Conservation (phyloP, 2,797 vertebrate genomes). For the Helicolenus hilgendorfi region DNA sequence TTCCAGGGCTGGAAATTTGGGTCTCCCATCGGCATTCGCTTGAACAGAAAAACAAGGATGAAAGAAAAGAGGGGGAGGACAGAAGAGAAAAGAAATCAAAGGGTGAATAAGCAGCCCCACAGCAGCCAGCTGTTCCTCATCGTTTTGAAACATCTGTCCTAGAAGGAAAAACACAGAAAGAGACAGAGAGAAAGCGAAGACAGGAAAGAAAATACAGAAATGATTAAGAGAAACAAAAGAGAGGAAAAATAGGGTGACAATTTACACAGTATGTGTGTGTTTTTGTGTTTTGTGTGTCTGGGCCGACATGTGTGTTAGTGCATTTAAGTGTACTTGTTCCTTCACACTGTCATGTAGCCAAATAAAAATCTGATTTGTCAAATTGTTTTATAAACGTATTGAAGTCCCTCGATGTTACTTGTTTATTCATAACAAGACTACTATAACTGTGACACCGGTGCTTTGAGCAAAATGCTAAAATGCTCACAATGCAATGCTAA, state of each 20-base stretch:
- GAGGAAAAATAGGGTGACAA: neutral
- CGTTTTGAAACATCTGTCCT: slow-evolving; percentile 73
- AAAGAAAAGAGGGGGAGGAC: slow-evolving; percentile 16
- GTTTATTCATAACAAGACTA: too few relatives aligned
- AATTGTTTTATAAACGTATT: neutral
- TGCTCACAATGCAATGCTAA: neutral
- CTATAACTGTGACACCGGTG: too few relatives aligned
- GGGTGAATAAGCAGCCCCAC: slow-evolving; percentile 73
- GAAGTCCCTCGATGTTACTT: too few relatives aligned
- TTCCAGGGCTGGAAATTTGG: slow-evolving; percentile 4
- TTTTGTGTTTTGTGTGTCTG: neutral
- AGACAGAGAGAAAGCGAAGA: neutral
- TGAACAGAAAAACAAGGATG: slow-evolving; percentile 20
- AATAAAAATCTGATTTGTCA: neutral
- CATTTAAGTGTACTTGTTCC: neutral
- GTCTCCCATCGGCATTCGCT: slow-evolving; percentile 49
- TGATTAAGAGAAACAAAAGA: neutral
- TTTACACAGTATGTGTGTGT: neutral
- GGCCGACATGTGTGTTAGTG: neutral
- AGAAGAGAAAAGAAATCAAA: slow-evolving; percentile 39
- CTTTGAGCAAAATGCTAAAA: neutral
- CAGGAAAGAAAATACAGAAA: neutral
- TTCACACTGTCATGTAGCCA: neutral
- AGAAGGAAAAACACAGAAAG: slow-evolving; percentile 17
- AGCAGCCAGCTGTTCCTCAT: slow-evolving; percentile 78